Evolutionary conservation across 2,888 invertebrate species (phyloP).

Genomic region (Auanema freiburgensis): DNA sequence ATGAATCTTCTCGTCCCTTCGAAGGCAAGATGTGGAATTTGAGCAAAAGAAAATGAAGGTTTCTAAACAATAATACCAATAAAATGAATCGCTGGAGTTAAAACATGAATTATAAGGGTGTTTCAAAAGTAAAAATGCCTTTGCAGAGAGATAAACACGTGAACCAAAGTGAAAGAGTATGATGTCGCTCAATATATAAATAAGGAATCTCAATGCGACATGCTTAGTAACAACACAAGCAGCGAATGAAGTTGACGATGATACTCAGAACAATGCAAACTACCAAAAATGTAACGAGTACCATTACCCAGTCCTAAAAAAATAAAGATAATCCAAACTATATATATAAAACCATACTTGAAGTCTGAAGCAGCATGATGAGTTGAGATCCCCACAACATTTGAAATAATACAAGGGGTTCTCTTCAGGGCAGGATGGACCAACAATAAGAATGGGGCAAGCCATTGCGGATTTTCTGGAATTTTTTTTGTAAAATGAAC

Average conservation of each 20-base stretch:
- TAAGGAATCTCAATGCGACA: too few relatives aligned
- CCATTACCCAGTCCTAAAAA: conserved; percentile 29
- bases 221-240: conserved; percentile 28
- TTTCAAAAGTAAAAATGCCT: too few relatives aligned
- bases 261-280: conserved; percentile 26
- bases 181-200: too few relatives aligned
- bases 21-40: too few relatives aligned
- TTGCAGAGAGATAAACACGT: too few relatives aligned
- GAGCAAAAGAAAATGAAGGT: too few relatives aligned
- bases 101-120: too few relatives aligned
- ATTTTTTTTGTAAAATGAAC: neutral
- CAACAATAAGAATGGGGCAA: conserved; percentile 22
- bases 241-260: conserved; percentile 31
- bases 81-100: too few relatives aligned
- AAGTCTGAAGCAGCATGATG: conserved; percentile 21
- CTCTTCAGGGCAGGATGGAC: conserved; percentile 19
- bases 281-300: conserved; percentile 22
- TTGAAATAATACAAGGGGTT: conserved; percentile 24
- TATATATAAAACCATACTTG: conserved; percentile 12
- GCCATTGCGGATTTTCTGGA: conserved; percentile 17
- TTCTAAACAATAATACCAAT: too few relatives aligned
- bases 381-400: conserved; percentile 22
- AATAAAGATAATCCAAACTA: neutral
- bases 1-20: too few relatives aligned
- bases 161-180: too few relatives aligned